phyloP scores from a whole-genome alignment of 2,797 vertebrate species.

The Oophaga sylvatica region DNA sequence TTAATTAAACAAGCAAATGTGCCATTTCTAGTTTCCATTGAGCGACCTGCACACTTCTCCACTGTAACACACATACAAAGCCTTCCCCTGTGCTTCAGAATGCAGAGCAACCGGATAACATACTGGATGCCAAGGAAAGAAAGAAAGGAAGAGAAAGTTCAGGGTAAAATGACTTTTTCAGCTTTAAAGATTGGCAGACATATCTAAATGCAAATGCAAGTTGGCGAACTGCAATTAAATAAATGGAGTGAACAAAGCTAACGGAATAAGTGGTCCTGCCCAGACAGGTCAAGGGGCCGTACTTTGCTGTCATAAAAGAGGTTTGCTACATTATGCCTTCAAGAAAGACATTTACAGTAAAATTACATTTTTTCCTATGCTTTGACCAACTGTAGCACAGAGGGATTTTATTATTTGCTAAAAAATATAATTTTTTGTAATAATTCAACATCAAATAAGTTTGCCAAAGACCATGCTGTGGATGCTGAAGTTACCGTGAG shows the following conservation, averaged over 20 bases:
- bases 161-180: conserved; percentile 36
- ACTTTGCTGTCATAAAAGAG: background rate
- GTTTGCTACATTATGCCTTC: background rate
- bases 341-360: background rate
- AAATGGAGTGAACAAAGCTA: background rate
- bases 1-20: conserved; percentile 61
- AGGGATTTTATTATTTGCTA: background rate
- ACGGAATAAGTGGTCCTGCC: background rate
- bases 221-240: conserved; percentile 19
- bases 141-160: conserved; percentile 40
- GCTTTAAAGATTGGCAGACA: conserved; percentile 34
- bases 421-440: background rate
- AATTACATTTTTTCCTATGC: background rate
- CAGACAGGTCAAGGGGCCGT: background rate
- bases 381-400: background rate
- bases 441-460: background rate
- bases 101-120: conserved; percentile 40
- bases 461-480: background rate
- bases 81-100: conserved; percentile 35
- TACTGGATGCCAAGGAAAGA: conserved; percentile 30
- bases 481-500: too few relatives aligned
- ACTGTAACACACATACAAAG: conserved; percentile 51
- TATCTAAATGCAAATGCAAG: background rate
- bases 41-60: conserved; percentile 39
- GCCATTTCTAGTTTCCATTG: conserved; percentile 47